Evolutionary conservation across 2,797 vertebrate genomes (phyloP).

Genomic region (Aulostomus chinensis): DNA sequence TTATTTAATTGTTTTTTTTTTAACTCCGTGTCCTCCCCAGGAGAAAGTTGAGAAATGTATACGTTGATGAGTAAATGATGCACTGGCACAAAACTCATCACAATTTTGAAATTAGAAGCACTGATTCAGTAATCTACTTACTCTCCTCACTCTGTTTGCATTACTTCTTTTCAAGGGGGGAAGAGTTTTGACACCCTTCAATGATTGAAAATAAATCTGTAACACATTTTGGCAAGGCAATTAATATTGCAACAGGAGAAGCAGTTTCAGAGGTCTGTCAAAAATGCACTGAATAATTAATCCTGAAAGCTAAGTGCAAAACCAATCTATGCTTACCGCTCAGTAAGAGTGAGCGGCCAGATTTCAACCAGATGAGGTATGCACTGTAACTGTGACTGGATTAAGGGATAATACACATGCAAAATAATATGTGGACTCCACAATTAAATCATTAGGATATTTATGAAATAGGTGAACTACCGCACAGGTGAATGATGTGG

Average conservation of each 20-base stretch:
- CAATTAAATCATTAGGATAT: not conserved
- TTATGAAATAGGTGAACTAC: not conserved
- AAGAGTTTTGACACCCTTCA: constrained; percentile 50
- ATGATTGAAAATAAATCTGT: constrained; percentile 74
- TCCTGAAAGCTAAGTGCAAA: constrained; percentile 74
- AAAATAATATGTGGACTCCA: not conserved
- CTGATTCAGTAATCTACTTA: constrained; percentile 36
- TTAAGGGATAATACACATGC: constrained; percentile 28
- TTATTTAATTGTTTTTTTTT: constrained; percentile 2
- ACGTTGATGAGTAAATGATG: not conserved
- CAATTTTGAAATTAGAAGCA: constrained; percentile 25
- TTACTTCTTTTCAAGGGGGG: constrained; percentile 18
- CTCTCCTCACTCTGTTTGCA: constrained; percentile 32
- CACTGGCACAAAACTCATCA: constrained; percentile 8
- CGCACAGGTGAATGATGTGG: not conserved
- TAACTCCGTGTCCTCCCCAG: not conserved
- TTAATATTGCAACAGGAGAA: constrained; percentile 78
- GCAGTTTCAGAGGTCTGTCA: constrained; percentile 73
- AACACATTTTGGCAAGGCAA: constrained; percentile 74
- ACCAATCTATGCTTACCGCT: constrained; percentile 56
- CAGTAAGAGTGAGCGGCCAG: constrained; percentile 36
- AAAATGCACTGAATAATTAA: constrained; percentile 77
- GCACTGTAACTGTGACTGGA: constrained; percentile 21
- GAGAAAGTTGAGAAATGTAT: not conserved
- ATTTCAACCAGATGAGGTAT: constrained; percentile 41